phyloP scores from a whole-genome alignment of 2,888 invertebrate species.

The Lithophane semibrunnea region DNA sequence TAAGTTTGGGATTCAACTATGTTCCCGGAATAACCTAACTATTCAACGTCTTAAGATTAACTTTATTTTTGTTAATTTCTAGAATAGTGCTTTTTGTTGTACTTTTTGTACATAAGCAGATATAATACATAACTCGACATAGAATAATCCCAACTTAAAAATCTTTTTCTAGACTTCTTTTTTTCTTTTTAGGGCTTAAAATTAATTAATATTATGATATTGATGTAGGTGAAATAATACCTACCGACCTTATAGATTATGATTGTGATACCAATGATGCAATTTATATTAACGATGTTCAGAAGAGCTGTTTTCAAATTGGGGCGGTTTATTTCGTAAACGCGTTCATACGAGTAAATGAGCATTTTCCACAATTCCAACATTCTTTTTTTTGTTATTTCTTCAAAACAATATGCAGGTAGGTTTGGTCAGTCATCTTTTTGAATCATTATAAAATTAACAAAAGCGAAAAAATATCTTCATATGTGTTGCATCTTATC shows the following conservation, averaged over 20 bases:
- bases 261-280: background rate
- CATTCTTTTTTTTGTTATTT: background rate
- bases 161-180: background rate
- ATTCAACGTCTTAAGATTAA: background rate
- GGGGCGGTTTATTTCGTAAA: background rate
- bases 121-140: background rate
- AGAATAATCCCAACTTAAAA: background rate
- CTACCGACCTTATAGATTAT: no score
- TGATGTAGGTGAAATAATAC: background rate
- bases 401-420: background rate
- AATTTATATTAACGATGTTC: background rate
- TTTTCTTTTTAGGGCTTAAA: background rate
- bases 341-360: background rate
- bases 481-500: background rate
- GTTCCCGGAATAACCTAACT: conserved; percentile 4
- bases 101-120: background rate
- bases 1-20: background rate
- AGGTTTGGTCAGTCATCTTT: background rate
- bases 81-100: background rate
- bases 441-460: background rate
- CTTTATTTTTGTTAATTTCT: background rate
- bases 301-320: background rate
- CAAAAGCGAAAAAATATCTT: background rate
- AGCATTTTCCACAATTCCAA: background rate
- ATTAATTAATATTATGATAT: background rate